A percentile compares a stretch with the other conserved stretches of the same genome.
Conservation (phyloP, 2,113 vertebrate species). For the Sterrhoptilus dennistouni region DNA sequence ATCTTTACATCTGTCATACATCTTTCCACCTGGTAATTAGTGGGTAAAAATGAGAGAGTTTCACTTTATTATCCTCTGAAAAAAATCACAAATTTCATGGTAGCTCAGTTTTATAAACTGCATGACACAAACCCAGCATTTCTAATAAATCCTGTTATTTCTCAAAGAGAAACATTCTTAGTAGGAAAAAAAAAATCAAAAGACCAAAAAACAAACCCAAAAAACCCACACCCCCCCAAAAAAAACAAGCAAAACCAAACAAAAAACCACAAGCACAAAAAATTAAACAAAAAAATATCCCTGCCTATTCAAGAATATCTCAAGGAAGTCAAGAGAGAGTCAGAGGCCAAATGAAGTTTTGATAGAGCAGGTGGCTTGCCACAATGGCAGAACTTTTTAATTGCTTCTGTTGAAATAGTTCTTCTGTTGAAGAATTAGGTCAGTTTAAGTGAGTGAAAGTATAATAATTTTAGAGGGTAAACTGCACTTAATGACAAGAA, state of each 20-base stretch:
- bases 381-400: not conserved
- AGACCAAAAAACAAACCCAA: too few relatives aligned
- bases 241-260: accelerated
- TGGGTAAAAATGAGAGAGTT: not conserved
- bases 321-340: not conserved
- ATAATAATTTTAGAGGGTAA: not conserved
- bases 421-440: not conserved
- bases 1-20: not conserved
- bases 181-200: not conserved
- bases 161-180: not conserved
- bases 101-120: not conserved
- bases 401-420: not conserved
- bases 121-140: not conserved
- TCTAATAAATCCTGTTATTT: constrained; percentile 3
- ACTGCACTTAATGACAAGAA: not conserved
- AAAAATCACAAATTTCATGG: not conserved
- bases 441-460: not conserved
- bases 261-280: accelerated
- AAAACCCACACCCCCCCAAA: accelerated
- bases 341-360: not conserved
- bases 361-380: not conserved
- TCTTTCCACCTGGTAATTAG: not conserved
- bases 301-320: not conserved
- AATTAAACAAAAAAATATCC: not conserved
- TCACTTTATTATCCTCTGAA: not conserved